These are phyloP conservation scores for Phrynosoma platyrhinos DNA, from an alignment of 2,113 vertebrate genomes.

Conservation along the genomic window DNA sequence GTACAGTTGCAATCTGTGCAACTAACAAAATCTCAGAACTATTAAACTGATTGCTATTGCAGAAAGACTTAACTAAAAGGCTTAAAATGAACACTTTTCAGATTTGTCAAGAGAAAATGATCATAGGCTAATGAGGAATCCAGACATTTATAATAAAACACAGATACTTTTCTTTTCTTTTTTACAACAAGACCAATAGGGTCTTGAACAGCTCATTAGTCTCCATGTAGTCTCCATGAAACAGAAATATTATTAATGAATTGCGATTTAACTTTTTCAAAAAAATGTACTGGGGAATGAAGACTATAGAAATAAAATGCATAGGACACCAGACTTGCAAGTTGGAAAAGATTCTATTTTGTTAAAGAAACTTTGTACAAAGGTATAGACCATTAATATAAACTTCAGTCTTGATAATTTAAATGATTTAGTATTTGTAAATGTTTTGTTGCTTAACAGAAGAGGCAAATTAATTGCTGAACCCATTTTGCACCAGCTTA, in stretches of 20 bases:
- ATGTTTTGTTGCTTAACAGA: conserved; percentile 54
- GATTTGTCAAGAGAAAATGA: conserved; percentile 2
- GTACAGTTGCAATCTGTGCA: background rate
- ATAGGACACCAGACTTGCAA: no score
- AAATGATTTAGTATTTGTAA: conserved; percentile 53
- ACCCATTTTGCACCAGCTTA: conserved; percentile 43
- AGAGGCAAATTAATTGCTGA: conserved; percentile 48
- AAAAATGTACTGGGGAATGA: background rate
- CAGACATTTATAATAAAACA: background rate
- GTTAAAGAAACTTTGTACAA: background rate
- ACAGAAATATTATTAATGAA: background rate
- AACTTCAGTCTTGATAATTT: conserved; percentile 30
- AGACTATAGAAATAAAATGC: background rate
- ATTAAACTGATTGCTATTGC: background rate
- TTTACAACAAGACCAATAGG: background rate
- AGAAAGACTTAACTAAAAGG: background rate
- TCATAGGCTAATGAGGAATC: background rate
- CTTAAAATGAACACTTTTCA: background rate
- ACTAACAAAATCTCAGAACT: background rate
- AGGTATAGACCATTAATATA: conserved; percentile 20
- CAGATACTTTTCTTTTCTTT: no score
- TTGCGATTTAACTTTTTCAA: background rate
- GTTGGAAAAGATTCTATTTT: background rate
- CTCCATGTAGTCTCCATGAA: background rate
- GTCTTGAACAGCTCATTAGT: background rate